These are phyloP conservation scores for Adelges cooleyi DNA, from an alignment of 1,140 invertebrate species.

Conservation along the genomic window DNA sequence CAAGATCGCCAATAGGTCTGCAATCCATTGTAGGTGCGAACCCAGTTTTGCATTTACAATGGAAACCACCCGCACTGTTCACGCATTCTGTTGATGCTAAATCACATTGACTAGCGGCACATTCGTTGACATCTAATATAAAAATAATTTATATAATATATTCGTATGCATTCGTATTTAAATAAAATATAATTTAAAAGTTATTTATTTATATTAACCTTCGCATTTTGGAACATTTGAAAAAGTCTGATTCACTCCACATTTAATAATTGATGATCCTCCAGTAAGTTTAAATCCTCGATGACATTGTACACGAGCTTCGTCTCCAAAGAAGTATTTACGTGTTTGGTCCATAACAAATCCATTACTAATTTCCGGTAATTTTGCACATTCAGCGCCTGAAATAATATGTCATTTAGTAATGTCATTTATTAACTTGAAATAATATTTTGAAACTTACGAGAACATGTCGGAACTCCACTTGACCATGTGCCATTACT, in stretches of 20 bases:
- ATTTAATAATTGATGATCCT: constrained; percentile 77
- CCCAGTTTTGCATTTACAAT: constrained; percentile 75
- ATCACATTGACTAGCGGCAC: constrained; percentile 77
- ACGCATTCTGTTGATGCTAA: constrained; percentile 80
- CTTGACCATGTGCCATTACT: constrained; percentile 94
- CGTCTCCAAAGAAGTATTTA: constrained; percentile 76
- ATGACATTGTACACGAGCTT: constrained; percentile 83
- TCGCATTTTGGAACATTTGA: constrained; percentile 74
- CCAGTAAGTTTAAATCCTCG: constrained; percentile 76
- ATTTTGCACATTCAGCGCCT: constrained; percentile 58
- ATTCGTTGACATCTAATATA: constrained; percentile 76
- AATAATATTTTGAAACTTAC: constrained; percentile 42
- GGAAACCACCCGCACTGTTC: constrained; percentile 82
- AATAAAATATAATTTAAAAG: not conserved
- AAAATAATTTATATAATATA: constrained; percentile 1
- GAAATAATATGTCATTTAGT: not conserved
- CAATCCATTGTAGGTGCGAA: constrained; percentile 81
- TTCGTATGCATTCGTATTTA: too few species aligned
- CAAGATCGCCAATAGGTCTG: constrained; percentile 74
- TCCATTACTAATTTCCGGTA: constrained; percentile 66
- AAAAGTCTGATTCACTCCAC: constrained; percentile 74
- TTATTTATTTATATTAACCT: constrained; percentile 39
- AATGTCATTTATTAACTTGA: not conserved
- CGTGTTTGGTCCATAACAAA: constrained; percentile 64
- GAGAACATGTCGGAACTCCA: constrained; percentile 73